Evolutionary conservation across 2,797 vertebrate genomes (phyloP).

Genomic region (Borostomias antarcticus): DNA sequence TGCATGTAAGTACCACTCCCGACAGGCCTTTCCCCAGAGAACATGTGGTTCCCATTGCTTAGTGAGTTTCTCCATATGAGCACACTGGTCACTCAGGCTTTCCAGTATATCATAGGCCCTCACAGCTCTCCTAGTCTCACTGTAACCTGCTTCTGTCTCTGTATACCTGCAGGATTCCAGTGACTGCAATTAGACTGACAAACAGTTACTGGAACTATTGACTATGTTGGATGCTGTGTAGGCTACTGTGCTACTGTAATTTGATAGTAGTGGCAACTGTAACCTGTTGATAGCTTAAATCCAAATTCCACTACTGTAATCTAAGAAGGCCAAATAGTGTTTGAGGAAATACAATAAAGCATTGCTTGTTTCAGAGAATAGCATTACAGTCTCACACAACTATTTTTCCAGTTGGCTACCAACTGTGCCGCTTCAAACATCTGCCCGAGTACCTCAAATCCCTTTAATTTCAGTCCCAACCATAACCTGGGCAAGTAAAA

Average conservation of each 20-base stretch:
- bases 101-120: constrained; percentile 38
- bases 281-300: background rate
- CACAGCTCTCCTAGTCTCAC: constrained; percentile 13
- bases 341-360: constrained; percentile 26
- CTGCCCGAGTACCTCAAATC: constrained; percentile 25
- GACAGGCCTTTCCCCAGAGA: constrained; percentile 26
- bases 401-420: constrained; percentile 13
- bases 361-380: constrained; percentile 25
- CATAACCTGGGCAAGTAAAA: constrained; percentile 53
- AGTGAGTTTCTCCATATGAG: constrained; percentile 42
- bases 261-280: background rate
- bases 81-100: constrained; percentile 39
- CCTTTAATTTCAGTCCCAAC: constrained; percentile 47
- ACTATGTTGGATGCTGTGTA: background rate
- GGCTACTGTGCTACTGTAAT: background rate
- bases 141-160: too few relatives aligned
- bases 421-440: constrained; percentile 39
- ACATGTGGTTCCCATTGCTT: constrained; percentile 67
- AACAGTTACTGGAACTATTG: background rate
- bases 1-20: constrained; percentile 52
- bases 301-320: constrained; percentile 12
- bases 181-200: background rate
- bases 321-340: constrained; percentile 10
- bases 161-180: background rate
- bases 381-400: constrained; percentile 19